These are phyloP conservation scores for Suncus etruscus DNA, from an alignment of 2,113 vertebrate genomes.

Conservation along the genomic window DNA sequence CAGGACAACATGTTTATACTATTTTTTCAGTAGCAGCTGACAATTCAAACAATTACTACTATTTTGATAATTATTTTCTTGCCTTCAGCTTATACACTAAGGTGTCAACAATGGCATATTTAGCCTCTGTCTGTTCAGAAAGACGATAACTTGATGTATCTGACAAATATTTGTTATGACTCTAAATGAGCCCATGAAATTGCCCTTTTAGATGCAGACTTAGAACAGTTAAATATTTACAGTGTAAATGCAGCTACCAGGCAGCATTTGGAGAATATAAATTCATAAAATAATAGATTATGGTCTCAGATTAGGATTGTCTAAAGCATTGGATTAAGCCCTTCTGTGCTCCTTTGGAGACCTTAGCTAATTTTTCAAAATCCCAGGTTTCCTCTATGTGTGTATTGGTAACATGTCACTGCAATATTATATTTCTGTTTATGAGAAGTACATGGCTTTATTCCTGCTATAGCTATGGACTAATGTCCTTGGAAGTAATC, in stretches of 20 bases:
- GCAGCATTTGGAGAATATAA: constrained; percentile 32
- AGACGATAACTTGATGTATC: neutral
- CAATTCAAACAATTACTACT: constrained; percentile 9
- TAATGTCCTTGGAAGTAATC: neutral
- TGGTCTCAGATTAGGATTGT: constrained; percentile 27
- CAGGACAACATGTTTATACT: neutral
- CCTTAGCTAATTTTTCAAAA: constrained; percentile 4
- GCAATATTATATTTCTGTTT: constrained; percentile 33
- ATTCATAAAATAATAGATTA: constrained; percentile 18
- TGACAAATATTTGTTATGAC: constrained; percentile 47
- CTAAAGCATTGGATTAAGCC: neutral
- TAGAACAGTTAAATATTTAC: constrained; percentile 34
- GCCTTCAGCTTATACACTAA: constrained; percentile 23
- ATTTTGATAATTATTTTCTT: constrained; percentile 66
- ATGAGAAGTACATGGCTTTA: neutral
- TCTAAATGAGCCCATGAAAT: constrained; percentile 34
- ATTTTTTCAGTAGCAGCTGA: constrained; percentile 30
- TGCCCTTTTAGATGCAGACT: constrained; percentile 58
- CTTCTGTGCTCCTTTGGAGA: neutral
- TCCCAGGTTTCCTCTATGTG: neutral
- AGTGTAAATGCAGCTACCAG: neutral
- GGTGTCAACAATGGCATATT: constrained; percentile 34
- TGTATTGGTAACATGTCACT: neutral
- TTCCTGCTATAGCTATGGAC: neutral
- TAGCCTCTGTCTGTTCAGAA: constrained; percentile 31